Percentiles rank a stretch among this genome's conserved stretches.
Conservation (phyloP, 2,888 invertebrate genomes). For the Trissoscelio sp. region DNA sequence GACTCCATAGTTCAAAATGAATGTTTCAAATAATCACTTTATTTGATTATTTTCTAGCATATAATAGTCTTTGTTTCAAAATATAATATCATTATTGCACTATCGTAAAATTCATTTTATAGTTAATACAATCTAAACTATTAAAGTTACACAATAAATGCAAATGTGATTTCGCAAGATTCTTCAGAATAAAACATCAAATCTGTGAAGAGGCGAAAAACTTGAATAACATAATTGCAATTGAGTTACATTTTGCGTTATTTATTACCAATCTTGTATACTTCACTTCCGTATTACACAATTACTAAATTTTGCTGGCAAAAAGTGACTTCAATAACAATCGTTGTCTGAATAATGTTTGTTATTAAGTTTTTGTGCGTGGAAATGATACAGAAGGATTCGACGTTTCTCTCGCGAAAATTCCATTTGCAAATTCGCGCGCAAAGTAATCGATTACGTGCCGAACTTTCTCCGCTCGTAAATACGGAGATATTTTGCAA, state of each 20-base stretch:
- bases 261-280: neutral
- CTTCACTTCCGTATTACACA: neutral
- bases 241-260: neutral
- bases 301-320: slow-evolving; percentile 7
- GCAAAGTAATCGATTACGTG: slow-evolving; percentile 24
- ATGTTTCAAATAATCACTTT: too few species aligned
- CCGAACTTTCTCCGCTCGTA: slow-evolving; percentile 54
- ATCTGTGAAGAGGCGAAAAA: neutral
- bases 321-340: neutral
- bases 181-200: neutral
- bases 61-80: neutral
- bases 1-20: too few species aligned
- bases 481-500: slow-evolving; percentile 40
- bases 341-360: slow-evolving; percentile 5
- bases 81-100: neutral
- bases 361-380: neutral
- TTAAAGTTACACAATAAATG: slow-evolving; percentile 1
- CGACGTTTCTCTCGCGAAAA: slow-evolving; percentile 8
- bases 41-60: neutral
- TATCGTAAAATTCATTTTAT: neutral
- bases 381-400: neutral
- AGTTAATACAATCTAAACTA: neutral
- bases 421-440: slow-evolving; percentile 5
- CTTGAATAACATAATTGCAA: slow-evolving; percentile 4
- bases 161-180: neutral